A percentile compares a stretch with the other conserved stretches of the same genome.
Evolutionary conservation across 2,888 invertebrate species (phyloP).

Genomic region (Eupsilia transversa): DNA sequence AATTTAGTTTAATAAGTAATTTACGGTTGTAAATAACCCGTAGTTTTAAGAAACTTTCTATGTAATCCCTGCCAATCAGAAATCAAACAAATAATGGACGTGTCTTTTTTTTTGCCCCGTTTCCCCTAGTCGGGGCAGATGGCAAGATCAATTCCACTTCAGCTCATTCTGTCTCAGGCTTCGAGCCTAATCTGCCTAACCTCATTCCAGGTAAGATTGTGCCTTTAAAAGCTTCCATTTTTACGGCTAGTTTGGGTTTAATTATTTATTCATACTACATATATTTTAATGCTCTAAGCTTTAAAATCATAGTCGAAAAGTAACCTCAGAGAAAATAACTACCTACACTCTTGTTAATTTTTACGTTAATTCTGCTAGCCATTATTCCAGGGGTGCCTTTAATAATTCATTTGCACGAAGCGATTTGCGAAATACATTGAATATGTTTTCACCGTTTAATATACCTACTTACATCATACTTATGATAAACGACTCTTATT

Average conservation of each 20-base stretch:
- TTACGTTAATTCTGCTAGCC: not conserved
- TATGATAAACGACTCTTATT: conserved; percentile 3
- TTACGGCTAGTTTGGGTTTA: conserved; percentile 12
- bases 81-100: conserved; percentile 6
- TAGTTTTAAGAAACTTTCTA: not conserved
- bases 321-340: conserved; percentile 2
- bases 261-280: conserved; percentile 7
- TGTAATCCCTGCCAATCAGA: not conserved
- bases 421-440: not conserved
- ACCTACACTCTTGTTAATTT: not conserved
- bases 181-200: conserved; percentile 50
- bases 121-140: conserved; percentile 56
- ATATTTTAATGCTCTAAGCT: conserved; percentile 17
- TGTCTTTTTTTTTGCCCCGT: conserved; percentile 39
- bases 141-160: conserved; percentile 40
- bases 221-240: conserved; percentile 13
- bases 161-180: conserved; percentile 37
- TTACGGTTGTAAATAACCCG: conserved; percentile 2
- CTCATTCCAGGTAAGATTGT: conserved; percentile 50
- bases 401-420: conserved; percentile 5
- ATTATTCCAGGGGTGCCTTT: not conserved
- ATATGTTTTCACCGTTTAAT: not conserved
- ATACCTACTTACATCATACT: not conserved
- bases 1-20: not conserved
- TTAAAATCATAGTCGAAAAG: not conserved